phyloP scores from a whole-genome alignment of 2,888 invertebrate genomes.

The Drosophila infuscata region DNA sequence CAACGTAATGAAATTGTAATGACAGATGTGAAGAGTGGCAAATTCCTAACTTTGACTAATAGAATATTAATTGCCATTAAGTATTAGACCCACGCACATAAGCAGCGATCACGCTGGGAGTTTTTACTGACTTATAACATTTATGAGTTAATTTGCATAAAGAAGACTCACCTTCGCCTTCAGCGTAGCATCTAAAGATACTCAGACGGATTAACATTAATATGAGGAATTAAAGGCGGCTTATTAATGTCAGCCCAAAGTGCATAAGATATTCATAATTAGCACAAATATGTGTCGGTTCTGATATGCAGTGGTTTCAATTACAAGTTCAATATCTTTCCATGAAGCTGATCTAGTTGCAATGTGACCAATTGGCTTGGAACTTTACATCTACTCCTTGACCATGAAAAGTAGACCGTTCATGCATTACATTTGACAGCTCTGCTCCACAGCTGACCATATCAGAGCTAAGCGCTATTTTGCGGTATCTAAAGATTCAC shows the following conservation, averaged over 20 bases:
- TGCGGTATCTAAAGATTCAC: slow-evolving; percentile 52
- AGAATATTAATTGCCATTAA: slow-evolving; percentile 50
- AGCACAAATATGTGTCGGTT: slow-evolving; percentile 9
- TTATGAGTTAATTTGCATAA: slow-evolving; percentile 65
- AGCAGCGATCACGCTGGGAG: slow-evolving; percentile 37
- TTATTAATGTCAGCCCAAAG: slow-evolving; percentile 31
- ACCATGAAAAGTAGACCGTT: slow-evolving; percentile 61
- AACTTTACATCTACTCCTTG: slow-evolving; percentile 63
- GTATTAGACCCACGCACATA: slow-evolving; percentile 43
- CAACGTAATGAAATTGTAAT: slow-evolving; percentile 24
- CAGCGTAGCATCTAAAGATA: slow-evolving; percentile 44
- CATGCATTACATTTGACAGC: slow-evolving; percentile 20
- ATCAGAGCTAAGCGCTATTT: slow-evolving; percentile 8
- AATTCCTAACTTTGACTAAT: slow-evolving; percentile 7
- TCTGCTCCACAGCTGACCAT: slow-evolving; percentile 17
- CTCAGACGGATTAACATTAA: slow-evolving; percentile 71
- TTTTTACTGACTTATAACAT: slow-evolving; percentile 66
- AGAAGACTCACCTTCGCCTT: slow-evolving; percentile 63
- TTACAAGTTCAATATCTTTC: slow-evolving; percentile 51
- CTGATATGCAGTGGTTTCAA: slow-evolving; percentile 9
- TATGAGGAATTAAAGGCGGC: slow-evolving; percentile 25
- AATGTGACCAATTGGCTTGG: slow-evolving; percentile 9
- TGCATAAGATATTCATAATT: slow-evolving; percentile 28
- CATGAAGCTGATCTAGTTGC: slow-evolving; percentile 11
- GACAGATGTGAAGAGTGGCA: not conserved